Percentiles rank a stretch among this genome's conserved stretches.
Conservation (phyloP, 2,797 vertebrate species). For the Acanthiza pusilla region DNA sequence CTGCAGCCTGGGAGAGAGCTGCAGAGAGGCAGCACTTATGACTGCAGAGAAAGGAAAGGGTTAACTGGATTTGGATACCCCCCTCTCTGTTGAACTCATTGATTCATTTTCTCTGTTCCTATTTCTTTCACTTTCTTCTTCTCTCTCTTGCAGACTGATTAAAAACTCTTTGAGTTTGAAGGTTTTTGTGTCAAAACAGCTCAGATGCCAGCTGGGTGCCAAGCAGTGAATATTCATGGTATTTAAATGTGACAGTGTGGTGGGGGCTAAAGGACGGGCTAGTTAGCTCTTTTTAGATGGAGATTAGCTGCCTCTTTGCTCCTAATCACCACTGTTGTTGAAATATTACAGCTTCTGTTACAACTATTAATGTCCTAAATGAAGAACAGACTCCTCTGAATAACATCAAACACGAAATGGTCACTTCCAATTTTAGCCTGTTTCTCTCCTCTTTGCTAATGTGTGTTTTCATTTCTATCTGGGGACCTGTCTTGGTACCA, state of each 20-base stretch:
- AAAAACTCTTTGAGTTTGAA: conserved; percentile 71
- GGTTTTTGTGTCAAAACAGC: conserved; percentile 67
- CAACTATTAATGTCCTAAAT: conserved; percentile 66
- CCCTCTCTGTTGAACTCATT: conserved; percentile 29
- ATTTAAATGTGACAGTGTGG: conserved; percentile 54
- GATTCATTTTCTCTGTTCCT: conserved; percentile 62
- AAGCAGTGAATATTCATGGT: conserved; percentile 63
- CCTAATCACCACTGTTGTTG: conserved; percentile 72
- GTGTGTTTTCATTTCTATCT: neutral
- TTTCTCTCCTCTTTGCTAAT: neutral
- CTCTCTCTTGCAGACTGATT: conserved; percentile 61
- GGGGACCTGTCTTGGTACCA: neutral
- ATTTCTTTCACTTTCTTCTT: conserved; percentile 60
- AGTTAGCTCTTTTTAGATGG: conserved; percentile 68
- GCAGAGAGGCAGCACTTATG: neutral
- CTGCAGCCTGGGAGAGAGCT: neutral
- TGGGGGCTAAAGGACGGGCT: conserved; percentile 41
- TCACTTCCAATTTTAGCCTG: conserved; percentile 50
- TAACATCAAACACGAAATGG: conserved; percentile 51
- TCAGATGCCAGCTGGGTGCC: conserved; percentile 65
- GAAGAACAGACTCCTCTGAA: conserved; percentile 60
- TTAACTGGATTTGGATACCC: conserved; percentile 25
- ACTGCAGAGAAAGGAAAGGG: neutral
- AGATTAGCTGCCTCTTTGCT: conserved; percentile 65
- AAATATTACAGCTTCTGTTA: conserved; percentile 72